A percentile compares a stretch with the other conserved stretches of the same genome.
phyloP scores from a whole-genome alignment of 2,888 invertebrate species.

The Copidosoma aretas region DNA sequence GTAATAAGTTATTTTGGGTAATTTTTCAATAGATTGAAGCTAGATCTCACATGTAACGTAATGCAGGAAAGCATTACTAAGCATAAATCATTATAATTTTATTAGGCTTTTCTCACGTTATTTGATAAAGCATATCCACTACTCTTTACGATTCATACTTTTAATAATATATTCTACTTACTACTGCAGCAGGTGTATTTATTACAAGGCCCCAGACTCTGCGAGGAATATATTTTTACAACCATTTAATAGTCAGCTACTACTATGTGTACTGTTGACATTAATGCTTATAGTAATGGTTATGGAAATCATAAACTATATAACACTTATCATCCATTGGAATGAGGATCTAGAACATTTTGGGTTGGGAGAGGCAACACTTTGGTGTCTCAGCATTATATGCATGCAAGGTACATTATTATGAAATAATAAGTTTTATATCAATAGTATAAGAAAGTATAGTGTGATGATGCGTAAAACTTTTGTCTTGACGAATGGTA shows the following conservation, averaged over 20 bases:
- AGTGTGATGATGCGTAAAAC: too few species aligned
- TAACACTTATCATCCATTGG: constrained; percentile 50
- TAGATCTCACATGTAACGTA: too few species aligned
- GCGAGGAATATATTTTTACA: constrained; percentile 70
- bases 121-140: too few species aligned
- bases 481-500: too few species aligned
- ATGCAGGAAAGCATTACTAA: too few species aligned
- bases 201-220: constrained; percentile 70
- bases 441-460: too few species aligned
- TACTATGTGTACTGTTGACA: constrained; percentile 66
- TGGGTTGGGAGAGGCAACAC: constrained; percentile 65
- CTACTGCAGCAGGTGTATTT: constrained; percentile 68
- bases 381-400: constrained; percentile 71
- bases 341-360: constrained; percentile 55
- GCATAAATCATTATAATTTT: too few species aligned
- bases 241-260: constrained; percentile 67
- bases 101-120: too few species aligned
- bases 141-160: neutral
- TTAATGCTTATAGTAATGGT: constrained; percentile 64
- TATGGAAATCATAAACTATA: constrained; percentile 64
- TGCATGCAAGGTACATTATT: constrained; percentile 68
- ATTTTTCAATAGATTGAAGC: too few species aligned
- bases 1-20: too few species aligned
- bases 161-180: neutral
- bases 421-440: neutral